These are phyloP conservation scores for Crambe crambe DNA, from an alignment of 37 sponge, comb jelly and placozoan genomes.

Conservation along the genomic window DNA sequence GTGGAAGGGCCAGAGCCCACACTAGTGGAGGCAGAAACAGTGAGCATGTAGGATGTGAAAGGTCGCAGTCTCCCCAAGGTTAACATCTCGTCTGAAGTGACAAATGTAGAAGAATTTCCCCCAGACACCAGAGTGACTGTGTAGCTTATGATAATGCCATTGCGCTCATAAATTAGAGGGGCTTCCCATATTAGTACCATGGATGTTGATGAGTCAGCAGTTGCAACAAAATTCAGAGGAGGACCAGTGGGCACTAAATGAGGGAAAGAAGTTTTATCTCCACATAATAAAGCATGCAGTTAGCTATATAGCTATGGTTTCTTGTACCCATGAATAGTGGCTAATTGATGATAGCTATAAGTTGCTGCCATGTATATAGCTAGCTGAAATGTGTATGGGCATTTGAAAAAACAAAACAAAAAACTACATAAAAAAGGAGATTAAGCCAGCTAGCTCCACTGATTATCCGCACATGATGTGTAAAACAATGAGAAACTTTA, in stretches of 20 bases:
- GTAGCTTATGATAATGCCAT: constrained; percentile 35
- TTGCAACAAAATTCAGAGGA: constrained; percentile 16
- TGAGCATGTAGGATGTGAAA: constrained; percentile 14
- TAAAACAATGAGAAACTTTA: too few relatives aligned
- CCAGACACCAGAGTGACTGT: neutral
- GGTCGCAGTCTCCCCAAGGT: neutral
- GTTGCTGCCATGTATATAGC: too few relatives aligned
- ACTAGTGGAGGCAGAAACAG: constrained; percentile 19
- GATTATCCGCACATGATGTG: too few relatives aligned
- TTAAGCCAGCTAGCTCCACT: too few relatives aligned
- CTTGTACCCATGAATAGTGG: too few relatives aligned
- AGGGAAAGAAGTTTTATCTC: too few relatives aligned
- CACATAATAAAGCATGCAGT: too few relatives aligned
- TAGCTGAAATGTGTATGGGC: too few relatives aligned
- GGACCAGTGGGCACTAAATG: constrained; percentile 27
- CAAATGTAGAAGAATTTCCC: neutral
- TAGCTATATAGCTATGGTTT: too few relatives aligned
- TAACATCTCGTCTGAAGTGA: neutral
- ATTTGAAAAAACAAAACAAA: too few relatives aligned
- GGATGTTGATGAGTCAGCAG: neutral
- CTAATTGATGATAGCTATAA: too few relatives aligned
- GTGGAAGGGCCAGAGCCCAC: constrained; percentile 18
- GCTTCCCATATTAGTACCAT: constrained; percentile 16
- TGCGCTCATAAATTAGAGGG: constrained; percentile 3
- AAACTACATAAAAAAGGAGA: too few relatives aligned